Conservation (phyloP, 2,797 vertebrate species). For the Syndactyla subalaris region DNA sequence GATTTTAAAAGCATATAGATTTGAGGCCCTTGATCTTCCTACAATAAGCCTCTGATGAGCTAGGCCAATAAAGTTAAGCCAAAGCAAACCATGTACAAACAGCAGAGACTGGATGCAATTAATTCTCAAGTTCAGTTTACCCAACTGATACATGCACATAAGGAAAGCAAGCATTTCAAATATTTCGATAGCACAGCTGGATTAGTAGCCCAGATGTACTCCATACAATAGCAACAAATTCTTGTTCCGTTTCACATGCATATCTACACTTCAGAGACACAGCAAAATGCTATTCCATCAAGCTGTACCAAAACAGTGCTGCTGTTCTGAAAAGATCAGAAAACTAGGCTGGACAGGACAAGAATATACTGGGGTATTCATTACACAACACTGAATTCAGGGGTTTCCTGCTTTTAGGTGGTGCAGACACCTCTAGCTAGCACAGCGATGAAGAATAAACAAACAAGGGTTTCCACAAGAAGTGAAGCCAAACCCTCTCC, state of each 20-base stretch:
- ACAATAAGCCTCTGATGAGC: slow-evolving; percentile 38
- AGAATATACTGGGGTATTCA: background rate
- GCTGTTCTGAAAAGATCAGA: background rate
- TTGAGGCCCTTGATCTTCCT: slow-evolving; percentile 52
- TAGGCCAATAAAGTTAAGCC: slow-evolving; percentile 21
- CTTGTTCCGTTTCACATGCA: background rate
- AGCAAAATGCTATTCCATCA: background rate
- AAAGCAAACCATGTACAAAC: background rate
- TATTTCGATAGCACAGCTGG: background rate
- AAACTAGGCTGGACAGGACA: background rate
- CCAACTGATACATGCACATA: background rate
- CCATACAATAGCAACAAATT: slow-evolving; percentile 14
- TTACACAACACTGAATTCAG: background rate
- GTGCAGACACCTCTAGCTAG: background rate
- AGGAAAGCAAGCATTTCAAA: background rate
- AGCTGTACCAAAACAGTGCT: background rate
- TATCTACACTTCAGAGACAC: background rate
- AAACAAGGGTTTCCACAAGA: background rate
- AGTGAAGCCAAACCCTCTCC: background rate
- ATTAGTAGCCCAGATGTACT: slow-evolving; percentile 19
- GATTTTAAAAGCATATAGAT: slow-evolving; percentile 38
- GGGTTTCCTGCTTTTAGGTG: background rate
- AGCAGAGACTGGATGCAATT: background rate
- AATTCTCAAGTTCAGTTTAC: slow-evolving; percentile 1
- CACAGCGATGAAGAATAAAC: background rate